Base-by-base conservation (phyloP, 2,113 vertebrate genomes). In the Stomatorhinus ivindoensis region DNA sequence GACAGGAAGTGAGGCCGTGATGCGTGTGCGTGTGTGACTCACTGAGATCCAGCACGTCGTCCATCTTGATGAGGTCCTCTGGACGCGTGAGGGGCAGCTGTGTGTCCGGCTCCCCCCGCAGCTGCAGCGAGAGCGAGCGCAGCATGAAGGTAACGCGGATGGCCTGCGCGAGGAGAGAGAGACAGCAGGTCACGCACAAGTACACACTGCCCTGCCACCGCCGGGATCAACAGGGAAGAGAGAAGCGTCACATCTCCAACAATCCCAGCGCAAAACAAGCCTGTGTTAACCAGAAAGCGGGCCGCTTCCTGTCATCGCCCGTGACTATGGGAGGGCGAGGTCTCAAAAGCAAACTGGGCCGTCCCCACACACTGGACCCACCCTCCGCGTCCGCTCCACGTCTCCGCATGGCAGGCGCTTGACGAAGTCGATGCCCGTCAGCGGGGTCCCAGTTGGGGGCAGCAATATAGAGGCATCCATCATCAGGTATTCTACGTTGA, bases 141-240 rank as follows among this genome's bases (percentile, higher is more conserved):
- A 99, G 92, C 98, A 99, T 99, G 93, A 99, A 99, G 95, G 99
- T 98, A 80, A 98, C 98, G 19, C 98, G 96, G 94, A 99, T 99
- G 11, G 98, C 98, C 98, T 99, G 87, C 87, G 0, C 3, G 88
- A 13, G 27, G 13, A 19, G 51, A 17, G 51, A 89, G 15, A 87
- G 51, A 86, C 48, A 86, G 10, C 65, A 21, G 44, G 24, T 86
- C 44, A n/a, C 11, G 3, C 83, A 15, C 15, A 42, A 24, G 15
- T 2, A 19, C 15, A 31, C n/a, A 4, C 35, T 7, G 73, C 13
- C 13, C 35, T 5, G 15, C 0, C 4, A 17, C 35, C 42, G 73
- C 15, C 31, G 2, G 35, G 2, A 6, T 42, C 4, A 4, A 31
- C 9, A 1, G 69, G 35, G 73, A 80, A 17, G 11, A 35, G 31